Evolutionary conservation across 2,113 vertebrate genomes (phyloP).

Genomic region (Centropus unirufus): DNA sequence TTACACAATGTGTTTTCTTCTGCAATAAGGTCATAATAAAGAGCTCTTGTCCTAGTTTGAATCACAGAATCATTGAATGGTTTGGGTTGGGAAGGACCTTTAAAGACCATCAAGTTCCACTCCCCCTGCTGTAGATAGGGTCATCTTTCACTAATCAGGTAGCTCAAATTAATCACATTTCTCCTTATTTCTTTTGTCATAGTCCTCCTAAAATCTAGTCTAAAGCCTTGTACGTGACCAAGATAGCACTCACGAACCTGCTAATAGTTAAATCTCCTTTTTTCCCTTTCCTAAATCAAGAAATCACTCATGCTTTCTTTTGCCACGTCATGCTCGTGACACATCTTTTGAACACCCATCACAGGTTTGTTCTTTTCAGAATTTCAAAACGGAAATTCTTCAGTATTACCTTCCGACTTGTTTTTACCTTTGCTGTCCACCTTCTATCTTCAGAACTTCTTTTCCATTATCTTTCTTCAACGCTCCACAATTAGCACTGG

Average conservation of each 20-base stretch:
- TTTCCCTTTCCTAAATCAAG: not conserved
- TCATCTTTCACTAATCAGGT: not conserved
- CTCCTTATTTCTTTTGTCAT: not conserved
- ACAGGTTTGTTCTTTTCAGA: not conserved
- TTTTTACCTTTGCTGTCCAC: not conserved
- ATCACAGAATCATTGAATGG: not conserved
- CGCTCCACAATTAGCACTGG: not conserved
- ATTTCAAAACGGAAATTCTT: not conserved
- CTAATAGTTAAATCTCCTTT: not conserved
- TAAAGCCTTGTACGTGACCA: not conserved
- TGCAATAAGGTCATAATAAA: not conserved
- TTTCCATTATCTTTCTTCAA: not conserved
- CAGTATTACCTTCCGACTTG: not conserved
- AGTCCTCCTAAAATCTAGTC: not conserved
- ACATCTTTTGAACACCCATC: not conserved
- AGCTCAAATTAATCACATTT: not conserved
- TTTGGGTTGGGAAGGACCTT: not conserved
- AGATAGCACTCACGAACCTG: not conserved
- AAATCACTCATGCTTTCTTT: not conserved
- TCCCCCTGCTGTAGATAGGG: not conserved
- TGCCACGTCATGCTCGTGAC: not conserved
- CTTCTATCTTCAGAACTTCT: not conserved
- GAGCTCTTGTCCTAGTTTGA: not conserved
- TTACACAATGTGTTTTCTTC: constrained; percentile 29
- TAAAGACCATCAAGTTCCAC: not conserved